Evolutionary conservation across 2,113 vertebrate species (phyloP).

Genomic region (Paedocypris sp.): DNA sequence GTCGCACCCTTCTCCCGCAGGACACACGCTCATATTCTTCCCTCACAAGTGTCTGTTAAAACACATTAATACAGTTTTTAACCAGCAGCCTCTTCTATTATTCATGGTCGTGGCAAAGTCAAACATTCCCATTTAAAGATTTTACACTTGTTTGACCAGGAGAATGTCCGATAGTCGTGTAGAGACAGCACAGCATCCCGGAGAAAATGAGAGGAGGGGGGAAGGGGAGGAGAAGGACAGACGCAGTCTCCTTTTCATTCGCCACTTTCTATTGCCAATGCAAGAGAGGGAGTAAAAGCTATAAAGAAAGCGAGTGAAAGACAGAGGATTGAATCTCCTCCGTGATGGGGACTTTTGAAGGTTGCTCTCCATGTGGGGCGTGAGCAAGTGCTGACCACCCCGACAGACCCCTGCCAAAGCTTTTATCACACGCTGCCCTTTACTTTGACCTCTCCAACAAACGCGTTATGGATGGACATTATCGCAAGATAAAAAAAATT

Average conservation of each 20-base stretch:
- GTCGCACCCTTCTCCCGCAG: conserved; percentile 31
- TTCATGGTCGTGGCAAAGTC: conserved; percentile 49
- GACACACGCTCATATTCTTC: conserved; percentile 9
- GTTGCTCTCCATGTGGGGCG: not conserved
- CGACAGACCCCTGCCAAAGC: conserved; percentile 1
- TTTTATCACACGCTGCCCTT: conserved; percentile 13
- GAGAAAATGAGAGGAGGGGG: not conserved
- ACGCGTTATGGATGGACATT: not conserved
- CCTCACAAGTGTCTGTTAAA: conserved; percentile 34
- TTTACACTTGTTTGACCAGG: conserved; percentile 61
- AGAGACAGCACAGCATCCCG: conserved; percentile 33
- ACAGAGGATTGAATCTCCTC: conserved; percentile 9
- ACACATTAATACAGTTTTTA: conserved; percentile 42
- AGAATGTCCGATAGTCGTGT: conserved; percentile 43
- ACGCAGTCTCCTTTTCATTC: not conserved
- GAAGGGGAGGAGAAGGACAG: not conserved
- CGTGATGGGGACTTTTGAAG: conserved; percentile 18
- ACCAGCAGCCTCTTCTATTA: conserved; percentile 53
- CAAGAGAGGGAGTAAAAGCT: not conserved
- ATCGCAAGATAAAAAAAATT: not conserved
- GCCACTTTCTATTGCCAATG: not conserved
- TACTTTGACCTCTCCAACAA: conserved; percentile 5
- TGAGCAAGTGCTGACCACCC: conserved; percentile 3
- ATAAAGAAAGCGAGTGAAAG: conserved; percentile 10
- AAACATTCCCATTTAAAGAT: conserved; percentile 58